Evolutionary conservation across 2,797 vertebrate species (phyloP).

Genomic region (Lepus oiostolus): DNA sequence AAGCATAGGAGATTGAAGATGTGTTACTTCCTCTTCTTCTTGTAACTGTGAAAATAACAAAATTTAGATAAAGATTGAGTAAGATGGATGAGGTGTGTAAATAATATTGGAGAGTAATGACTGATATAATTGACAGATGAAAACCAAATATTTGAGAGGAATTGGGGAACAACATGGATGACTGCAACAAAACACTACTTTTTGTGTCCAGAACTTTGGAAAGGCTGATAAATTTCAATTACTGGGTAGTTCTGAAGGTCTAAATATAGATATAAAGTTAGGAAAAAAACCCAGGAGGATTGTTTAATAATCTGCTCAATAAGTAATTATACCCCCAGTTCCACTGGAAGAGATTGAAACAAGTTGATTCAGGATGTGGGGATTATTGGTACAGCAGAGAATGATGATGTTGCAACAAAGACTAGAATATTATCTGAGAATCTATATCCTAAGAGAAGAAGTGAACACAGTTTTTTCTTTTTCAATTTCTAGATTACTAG

Average conservation of each 20-base stretch:
- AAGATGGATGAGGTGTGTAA: not conserved
- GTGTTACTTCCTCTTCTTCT: not conserved
- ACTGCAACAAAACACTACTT: not conserved
- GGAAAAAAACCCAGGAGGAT: not conserved
- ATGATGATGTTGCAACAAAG: not conserved
- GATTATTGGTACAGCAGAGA: not conserved
- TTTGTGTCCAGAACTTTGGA: not conserved
- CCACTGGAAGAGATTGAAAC: not conserved
- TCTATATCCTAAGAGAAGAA: not conserved
- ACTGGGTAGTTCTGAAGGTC: not conserved
- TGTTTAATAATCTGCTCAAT: not conserved
- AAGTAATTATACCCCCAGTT: not conserved
- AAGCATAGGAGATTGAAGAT: not conserved
- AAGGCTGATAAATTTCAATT: not conserved
- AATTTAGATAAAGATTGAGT: constrained; percentile 4
- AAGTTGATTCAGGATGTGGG: not conserved
- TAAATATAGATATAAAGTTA: not conserved
- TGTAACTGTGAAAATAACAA: not conserved
- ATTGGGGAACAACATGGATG: not conserved
- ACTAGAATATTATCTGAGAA: not conserved
- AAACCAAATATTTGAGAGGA: not conserved
- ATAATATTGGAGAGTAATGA: not conserved
- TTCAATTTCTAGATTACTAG: not conserved
- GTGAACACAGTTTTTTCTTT: not conserved
- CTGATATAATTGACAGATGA: not conserved